Evolutionary conservation across 2,113 vertebrate species (phyloP).

Genomic region (Epinephelus lanceolatus): DNA sequence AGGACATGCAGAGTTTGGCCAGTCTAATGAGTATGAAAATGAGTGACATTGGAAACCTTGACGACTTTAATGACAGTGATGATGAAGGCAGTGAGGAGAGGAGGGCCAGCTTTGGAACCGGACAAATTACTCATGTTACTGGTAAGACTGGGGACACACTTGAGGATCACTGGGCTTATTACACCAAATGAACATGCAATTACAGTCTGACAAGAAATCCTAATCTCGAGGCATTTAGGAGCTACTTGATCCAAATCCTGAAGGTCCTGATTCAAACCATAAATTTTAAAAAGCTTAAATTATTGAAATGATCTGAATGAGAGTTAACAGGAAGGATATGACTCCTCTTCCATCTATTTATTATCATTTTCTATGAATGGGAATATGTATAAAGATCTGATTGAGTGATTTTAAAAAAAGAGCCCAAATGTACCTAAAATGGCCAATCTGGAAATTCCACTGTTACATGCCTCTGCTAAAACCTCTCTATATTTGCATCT

Average conservation of each 20-base stretch:
- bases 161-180: background rate
- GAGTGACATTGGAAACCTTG: constrained; percentile 90
- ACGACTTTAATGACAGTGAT: constrained; percentile 92
- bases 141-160: constrained; percentile 57
- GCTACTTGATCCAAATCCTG: background rate
- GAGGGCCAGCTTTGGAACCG: constrained; percentile 39
- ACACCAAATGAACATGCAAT: background rate
- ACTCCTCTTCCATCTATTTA: too few species aligned
- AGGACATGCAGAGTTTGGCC: constrained; percentile 95
- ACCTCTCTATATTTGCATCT: too few species aligned
- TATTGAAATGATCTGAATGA: too few species aligned
- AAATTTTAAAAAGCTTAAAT: background rate
- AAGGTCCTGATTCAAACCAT: background rate
- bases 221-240: background rate
- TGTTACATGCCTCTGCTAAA: too few species aligned
- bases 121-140: constrained; percentile 37
- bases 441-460: too few species aligned
- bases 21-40: constrained; percentile 93
- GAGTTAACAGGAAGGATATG: too few species aligned
- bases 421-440: too few species aligned
- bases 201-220: background rate
- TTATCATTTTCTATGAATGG: too few species aligned
- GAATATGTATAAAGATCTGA: too few species aligned
- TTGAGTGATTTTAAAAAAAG: too few species aligned
- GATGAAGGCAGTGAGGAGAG: constrained; percentile 84